These are phyloP conservation scores for Dicentrarchus labrax DNA, from an alignment of 2,113 vertebrate genomes.

Conservation along the genomic window DNA sequence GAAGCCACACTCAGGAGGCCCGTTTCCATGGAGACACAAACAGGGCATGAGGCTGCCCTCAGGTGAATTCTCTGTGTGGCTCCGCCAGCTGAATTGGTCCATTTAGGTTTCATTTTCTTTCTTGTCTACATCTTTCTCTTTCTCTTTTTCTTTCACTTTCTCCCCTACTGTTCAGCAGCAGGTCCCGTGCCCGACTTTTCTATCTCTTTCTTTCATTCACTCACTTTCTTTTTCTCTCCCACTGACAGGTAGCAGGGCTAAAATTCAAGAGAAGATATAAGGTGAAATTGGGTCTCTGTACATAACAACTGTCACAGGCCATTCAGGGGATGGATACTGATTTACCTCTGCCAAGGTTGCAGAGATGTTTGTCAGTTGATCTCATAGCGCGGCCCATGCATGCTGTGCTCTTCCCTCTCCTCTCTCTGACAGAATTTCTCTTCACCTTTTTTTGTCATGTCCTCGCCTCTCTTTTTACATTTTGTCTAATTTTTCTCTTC, in stretches of 20 bases:
- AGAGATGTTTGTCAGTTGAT: conserved; percentile 72
- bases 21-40: conserved; percentile 82
- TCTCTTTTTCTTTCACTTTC: conserved; percentile 71
- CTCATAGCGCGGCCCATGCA: conserved; percentile 53
- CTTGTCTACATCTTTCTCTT: conserved; percentile 74
- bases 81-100: conserved; percentile 68
- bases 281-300: conserved; percentile 68
- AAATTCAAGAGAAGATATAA: conserved; percentile 61
- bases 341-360: conserved; percentile 61
- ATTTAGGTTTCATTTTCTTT: conserved; percentile 80
- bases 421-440: conserved; percentile 36
- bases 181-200: conserved; percentile 42
- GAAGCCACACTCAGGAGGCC: conserved; percentile 63
- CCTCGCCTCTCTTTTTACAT: conserved; percentile 38
- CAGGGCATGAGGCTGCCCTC: conserved; percentile 68
- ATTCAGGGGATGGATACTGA: conserved; percentile 54
- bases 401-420: conserved; percentile 45
- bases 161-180: conserved; percentile 59
- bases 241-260: conserved; percentile 53
- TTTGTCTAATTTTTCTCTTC: conserved; percentile 5
- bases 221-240: conserved; percentile 68
- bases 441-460: conserved; percentile 17
- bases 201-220: conserved; percentile 58
- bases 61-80: conserved; percentile 76
- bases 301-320: conserved; percentile 69